Base-by-base conservation (phyloP, 2,113 vertebrate species). In the Accipiter cooperii region DNA sequence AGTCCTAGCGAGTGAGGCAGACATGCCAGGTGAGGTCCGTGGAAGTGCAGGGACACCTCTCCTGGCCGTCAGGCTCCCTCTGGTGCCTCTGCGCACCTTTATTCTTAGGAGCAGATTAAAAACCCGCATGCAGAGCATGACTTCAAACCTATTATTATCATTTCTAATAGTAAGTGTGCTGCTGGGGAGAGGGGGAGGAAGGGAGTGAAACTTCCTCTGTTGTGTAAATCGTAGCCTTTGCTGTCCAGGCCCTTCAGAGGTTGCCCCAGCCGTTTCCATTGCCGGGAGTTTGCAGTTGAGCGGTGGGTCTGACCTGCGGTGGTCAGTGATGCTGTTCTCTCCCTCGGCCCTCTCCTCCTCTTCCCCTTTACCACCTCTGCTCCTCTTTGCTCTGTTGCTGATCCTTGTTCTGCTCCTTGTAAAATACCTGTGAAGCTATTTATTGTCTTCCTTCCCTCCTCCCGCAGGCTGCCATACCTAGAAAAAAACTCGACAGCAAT, bases 1-100 rank as follows among this genome's bases (percentile, higher is more conserved):
- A 75, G 61, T 47, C 25, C 29, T 21, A 8, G n/a, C 38, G 18
- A 26, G 34, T 34, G 15, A 40, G 65, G 26, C 68, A 77, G 40
- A 18, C 22, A 26, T 84, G 28, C 66, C 33, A 40, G 26, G 40
- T 81, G 60, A 77, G 64, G 85, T 58, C 52, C 51, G 49, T 10
- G 29, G 75, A 54, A 16, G 13, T 28, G 57, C 51, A 63, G 44
- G 13, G 15, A 19, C 60, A 25, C 10, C n/a, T 73, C 20, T 81
- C 5, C 29, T 31, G 18, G 31, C 17, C 6, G 0, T 26, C n/a
- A 29, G 2, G 42, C 54, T 55, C 5, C 0, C 38, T 9, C 28
- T 40, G 3, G 33, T 57, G 10, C 38, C n/a, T 40, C 65, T 66
- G 40, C 61, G 21, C 65, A 17, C 64, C 51, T 47, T 47, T 47